Evolutionary conservation across 2,888 invertebrate species (phyloP).

Genomic region (Lasius fuliginosus): DNA sequence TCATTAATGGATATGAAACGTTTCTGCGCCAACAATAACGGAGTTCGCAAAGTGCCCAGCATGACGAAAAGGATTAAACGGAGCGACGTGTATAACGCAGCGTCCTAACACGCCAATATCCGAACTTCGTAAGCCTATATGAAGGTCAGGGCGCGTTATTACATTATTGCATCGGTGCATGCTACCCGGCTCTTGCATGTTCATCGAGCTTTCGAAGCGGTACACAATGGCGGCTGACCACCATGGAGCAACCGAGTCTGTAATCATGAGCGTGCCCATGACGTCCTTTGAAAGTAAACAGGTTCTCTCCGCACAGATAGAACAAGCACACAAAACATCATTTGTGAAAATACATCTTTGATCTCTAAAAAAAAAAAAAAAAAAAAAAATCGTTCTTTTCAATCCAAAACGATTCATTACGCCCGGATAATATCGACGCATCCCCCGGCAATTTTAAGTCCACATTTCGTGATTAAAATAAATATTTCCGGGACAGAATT

Average conservation of each 20-base stretch:
- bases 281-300: conserved; percentile 76
- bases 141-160: conserved; percentile 51
- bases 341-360: neutral
- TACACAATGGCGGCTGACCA: conserved; percentile 58
- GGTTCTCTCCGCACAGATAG: conserved; percentile 63
- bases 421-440: neutral
- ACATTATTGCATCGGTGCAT: conserved; percentile 48
- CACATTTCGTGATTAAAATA: neutral
- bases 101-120: conserved; percentile 52
- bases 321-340: conserved; percentile 23
- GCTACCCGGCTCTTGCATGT: conserved; percentile 42
- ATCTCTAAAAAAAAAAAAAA: neutral
- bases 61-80: conserved; percentile 51
- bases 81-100: conserved; percentile 39
- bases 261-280: conserved; percentile 67
- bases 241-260: conserved; percentile 62
- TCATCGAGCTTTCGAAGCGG: conserved; percentile 61
- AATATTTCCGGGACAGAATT: neutral
- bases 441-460: neutral
- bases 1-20: conserved; percentile 9
- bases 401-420: neutral
- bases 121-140: conserved; percentile 56
- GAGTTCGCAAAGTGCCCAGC: conserved; percentile 28
- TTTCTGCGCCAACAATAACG: conserved; percentile 10
- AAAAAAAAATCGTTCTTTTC: neutral